Evolutionary conservation across 2,113 vertebrate genomes (phyloP).

Genomic region (Indri indri): DNA sequence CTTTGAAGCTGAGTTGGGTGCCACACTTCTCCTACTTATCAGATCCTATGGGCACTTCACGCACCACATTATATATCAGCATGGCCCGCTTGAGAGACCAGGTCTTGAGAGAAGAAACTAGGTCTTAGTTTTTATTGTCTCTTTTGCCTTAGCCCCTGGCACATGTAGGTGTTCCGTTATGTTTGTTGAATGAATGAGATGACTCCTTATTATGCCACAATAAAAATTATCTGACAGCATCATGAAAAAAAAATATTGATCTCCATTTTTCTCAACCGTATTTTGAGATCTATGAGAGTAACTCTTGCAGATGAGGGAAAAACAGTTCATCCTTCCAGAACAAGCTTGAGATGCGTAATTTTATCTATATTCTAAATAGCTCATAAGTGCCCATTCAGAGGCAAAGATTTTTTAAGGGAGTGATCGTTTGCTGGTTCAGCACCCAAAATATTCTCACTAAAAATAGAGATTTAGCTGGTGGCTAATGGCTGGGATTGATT

Average conservation of each 20-base stretch:
- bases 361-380: constrained; percentile 16
- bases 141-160: not conserved
- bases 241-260: not conserved
- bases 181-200: not conserved
- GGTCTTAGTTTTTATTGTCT: not conserved
- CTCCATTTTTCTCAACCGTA: not conserved
- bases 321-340: not conserved
- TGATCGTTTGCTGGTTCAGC: not conserved
- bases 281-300: constrained; percentile 21
- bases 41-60: not conserved
- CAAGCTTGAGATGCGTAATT: not conserved
- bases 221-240: not conserved
- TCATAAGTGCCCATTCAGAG: not conserved
- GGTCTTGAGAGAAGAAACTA: not conserved
- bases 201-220: not conserved
- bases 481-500: not conserved
- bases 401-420: not conserved
- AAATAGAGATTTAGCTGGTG: not conserved
- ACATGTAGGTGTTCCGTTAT: not conserved
- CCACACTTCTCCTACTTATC: not conserved
- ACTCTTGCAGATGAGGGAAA: not conserved
- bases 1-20: not conserved
- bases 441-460: constrained; percentile 3
- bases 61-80: not conserved
- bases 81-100: not conserved